These are phyloP conservation scores for Leguminivora glycinivorella DNA, from an alignment of 1,140 invertebrate genomes.

Conservation along the genomic window DNA sequence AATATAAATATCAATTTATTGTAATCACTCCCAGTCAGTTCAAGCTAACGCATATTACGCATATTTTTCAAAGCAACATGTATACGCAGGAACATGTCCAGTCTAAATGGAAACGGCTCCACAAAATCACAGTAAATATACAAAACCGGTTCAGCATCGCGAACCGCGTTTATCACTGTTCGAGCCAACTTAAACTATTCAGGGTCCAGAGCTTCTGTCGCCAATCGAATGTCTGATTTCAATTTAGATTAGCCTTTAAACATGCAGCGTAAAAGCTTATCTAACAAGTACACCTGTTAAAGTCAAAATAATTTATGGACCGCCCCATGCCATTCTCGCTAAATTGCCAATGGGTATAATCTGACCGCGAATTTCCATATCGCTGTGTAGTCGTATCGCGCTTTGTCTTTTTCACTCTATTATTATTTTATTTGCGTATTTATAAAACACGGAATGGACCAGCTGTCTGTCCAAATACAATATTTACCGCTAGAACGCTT, in stretches of 20 bases:
- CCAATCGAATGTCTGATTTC: conserved; percentile 76
- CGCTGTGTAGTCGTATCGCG: neutral
- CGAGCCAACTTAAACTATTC: conserved; percentile 36
- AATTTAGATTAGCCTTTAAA: conserved; percentile 75
- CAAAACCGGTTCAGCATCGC: neutral
- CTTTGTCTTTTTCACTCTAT: neutral
- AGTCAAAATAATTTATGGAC: conserved; percentile 69
- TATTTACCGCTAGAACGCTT: neutral
- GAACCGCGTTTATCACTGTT: conserved; percentile 13
- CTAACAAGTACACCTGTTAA: conserved; percentile 73
- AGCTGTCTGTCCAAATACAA: neutral
- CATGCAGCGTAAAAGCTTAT: conserved; percentile 73
- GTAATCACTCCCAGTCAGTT: no score
- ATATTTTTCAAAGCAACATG: no score
- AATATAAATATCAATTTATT: no score
- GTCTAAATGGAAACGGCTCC: neutral
- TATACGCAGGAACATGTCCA: neutral
- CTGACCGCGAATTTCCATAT: conserved; percentile 43
- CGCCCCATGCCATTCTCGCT: conserved; percentile 44
- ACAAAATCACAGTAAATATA: conserved; percentile 5
- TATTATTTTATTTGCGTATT: neutral
- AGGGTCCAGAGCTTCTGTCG: conserved; percentile 53
- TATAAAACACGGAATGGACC: neutral
- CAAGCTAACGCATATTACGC: no score
- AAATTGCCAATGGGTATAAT: conserved; percentile 36